Evolutionary conservation across 1,140 invertebrate genomes (phyloP).

Genomic region (Bombus balteatus): DNA sequence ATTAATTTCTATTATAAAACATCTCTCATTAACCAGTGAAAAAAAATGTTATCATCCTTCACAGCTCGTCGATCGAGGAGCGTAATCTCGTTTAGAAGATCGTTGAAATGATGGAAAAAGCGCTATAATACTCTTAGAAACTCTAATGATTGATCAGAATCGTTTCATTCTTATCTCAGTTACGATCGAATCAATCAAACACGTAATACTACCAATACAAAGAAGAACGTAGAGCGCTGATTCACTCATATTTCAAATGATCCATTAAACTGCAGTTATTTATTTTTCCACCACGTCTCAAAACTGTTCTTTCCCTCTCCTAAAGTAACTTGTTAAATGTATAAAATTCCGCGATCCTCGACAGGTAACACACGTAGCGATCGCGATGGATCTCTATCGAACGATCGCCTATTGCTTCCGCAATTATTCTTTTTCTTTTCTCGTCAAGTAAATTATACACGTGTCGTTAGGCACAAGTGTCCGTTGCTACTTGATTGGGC

Average conservation of each 20-base stretch:
- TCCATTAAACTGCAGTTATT: not conserved
- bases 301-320: not conserved
- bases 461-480: constrained; percentile 16
- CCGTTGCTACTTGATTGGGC: constrained; percentile 29
- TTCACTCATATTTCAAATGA: not conserved
- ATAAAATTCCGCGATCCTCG: not conserved
- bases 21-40: no score
- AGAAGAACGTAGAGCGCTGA: not conserved
- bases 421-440: not conserved
- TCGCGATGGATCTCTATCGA: not conserved
- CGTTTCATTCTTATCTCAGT: not conserved
- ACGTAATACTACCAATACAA: not conserved
- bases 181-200: not conserved
- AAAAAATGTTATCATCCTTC: no score
- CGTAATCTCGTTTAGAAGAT: no score
- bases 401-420: not conserved
- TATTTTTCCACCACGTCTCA: no score
- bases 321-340: not conserved
- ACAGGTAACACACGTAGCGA: not conserved
- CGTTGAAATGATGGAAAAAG: no score
- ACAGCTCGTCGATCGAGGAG: no score
- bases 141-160: not conserved
- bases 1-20: no score
- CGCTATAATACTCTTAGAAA: not conserved
- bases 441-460: not conserved